Percentiles rank a stretch among this genome's conserved stretches.
These are phyloP conservation scores for Morone chrysops DNA, from an alignment of 2,113 vertebrate genomes.

Conservation along the genomic window DNA sequence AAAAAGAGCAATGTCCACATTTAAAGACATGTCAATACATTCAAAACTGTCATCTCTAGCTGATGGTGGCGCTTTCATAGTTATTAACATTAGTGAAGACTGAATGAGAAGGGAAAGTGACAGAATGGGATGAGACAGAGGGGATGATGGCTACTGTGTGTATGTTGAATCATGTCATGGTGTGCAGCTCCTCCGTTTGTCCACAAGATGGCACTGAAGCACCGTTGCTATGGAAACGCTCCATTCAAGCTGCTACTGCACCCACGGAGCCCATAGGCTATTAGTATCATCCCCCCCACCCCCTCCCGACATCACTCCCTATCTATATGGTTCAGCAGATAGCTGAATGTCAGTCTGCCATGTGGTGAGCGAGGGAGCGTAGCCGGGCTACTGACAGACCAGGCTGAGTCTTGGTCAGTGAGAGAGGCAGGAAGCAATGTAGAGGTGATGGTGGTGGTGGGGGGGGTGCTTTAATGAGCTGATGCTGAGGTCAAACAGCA, in stretches of 20 bases:
- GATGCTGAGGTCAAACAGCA: slow-evolving; percentile 37
- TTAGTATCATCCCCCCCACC: slow-evolving; percentile 27
- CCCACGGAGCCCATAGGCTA: neutral
- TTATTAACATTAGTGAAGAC: slow-evolving; percentile 34
- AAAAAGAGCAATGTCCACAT: neutral
- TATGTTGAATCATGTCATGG: neutral
- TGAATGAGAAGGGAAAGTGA: slow-evolving; percentile 30
- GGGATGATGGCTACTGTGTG: neutral
- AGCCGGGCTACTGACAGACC: slow-evolving; percentile 12
- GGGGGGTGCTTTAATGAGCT: slow-evolving; percentile 16
- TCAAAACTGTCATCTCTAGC: slow-evolving; percentile 37
- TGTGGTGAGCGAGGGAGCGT: slow-evolving; percentile 42
- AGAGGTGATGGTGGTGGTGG: slow-evolving; percentile 5
- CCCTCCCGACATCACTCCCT: slow-evolving; percentile 29
- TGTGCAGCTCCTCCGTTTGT: slow-evolving; percentile 28
- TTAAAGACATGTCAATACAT: neutral
- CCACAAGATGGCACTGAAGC: slow-evolving; percentile 78
- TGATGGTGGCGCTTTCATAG: slow-evolving; percentile 19
- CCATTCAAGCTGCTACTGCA: slow-evolving; percentile 34
- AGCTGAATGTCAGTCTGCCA: slow-evolving; percentile 30
- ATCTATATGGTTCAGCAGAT: slow-evolving; percentile 31
- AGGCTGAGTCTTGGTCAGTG: neutral
- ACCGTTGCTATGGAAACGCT: slow-evolving; percentile 73
- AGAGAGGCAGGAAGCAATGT: slow-evolving; percentile 18
- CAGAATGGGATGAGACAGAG: slow-evolving; percentile 26